These are phyloP conservation scores for Circaetus gallicus DNA, from an alignment of 2,113 vertebrate genomes.

Conservation along the genomic window DNA sequence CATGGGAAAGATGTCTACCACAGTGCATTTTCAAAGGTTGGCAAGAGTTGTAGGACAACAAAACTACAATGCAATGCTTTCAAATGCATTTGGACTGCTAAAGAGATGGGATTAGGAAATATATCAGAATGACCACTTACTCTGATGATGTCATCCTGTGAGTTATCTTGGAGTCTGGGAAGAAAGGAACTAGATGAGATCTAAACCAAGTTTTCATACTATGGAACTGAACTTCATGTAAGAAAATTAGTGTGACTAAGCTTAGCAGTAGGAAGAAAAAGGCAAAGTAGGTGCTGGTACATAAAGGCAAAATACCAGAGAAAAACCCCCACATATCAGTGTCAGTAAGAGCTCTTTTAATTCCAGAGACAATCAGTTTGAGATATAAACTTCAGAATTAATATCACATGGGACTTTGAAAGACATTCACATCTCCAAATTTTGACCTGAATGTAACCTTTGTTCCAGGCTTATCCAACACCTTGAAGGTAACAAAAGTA, in stretches of 20 bases:
- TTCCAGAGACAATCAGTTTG: not conserved
- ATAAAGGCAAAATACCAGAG: not conserved
- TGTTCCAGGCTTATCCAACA: not conserved
- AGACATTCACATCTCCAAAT: not conserved
- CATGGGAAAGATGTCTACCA: not conserved
- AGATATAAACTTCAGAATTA: not conserved
- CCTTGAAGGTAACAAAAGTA: not conserved
- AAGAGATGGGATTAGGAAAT: not conserved
- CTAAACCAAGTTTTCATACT: not conserved
- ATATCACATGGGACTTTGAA: not conserved
- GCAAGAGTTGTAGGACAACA: not conserved
- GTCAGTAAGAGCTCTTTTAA: not conserved
- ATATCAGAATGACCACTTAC: not conserved
- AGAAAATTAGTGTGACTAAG: not conserved
- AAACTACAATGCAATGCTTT: not conserved
- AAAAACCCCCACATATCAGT: fast-evolving
- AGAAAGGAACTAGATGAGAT: not conserved
- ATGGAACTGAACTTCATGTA: not conserved
- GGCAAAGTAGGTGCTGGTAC: not conserved
- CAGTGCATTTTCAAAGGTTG: not conserved
- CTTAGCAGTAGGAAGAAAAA: not conserved
- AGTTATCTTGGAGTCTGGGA: not conserved
- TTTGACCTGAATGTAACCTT: not conserved
- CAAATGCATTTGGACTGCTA: not conserved
- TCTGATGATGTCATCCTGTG: not conserved